Evolutionary conservation across 2,113 vertebrate species (phyloP).

Genomic region (Isichthys henryi): DNA sequence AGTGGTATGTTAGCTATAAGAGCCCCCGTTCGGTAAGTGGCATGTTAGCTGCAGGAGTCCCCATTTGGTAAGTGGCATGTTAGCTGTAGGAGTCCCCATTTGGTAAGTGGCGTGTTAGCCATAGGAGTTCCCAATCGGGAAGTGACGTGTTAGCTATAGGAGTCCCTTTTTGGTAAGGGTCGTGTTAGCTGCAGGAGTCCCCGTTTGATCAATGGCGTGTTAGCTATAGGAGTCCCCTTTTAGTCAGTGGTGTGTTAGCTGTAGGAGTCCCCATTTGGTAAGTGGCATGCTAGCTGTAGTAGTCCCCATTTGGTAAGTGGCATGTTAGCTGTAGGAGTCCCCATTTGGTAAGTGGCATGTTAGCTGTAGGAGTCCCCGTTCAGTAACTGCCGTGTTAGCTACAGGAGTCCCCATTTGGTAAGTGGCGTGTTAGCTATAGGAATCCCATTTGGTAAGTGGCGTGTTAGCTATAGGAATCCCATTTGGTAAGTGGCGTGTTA

Average conservation of each 20-base stretch:
- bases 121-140: too few species aligned
- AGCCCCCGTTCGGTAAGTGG: neutral
- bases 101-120: too few species aligned
- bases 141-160: too few species aligned
- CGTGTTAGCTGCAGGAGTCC: too few species aligned
- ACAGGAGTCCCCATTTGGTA: neutral
- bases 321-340: neutral
- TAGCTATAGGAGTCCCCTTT: neutral
- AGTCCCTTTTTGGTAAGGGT: accelerated
- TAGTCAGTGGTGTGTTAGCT: neutral
- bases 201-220: too few species aligned
- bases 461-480: neutral
- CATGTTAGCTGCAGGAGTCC: neutral
- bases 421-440: too few species aligned
- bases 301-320: neutral
- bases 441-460: neutral
- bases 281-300: neutral
- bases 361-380: neutral
- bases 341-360: too few species aligned
- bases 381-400: neutral
- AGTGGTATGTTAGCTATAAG: neutral
- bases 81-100: too few species aligned
- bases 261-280: neutral
- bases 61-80: too few species aligned
- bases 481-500: neutral